Conservation (phyloP, 2,888 invertebrate genomes). For the Leptinotarsa rubiginosa region DNA sequence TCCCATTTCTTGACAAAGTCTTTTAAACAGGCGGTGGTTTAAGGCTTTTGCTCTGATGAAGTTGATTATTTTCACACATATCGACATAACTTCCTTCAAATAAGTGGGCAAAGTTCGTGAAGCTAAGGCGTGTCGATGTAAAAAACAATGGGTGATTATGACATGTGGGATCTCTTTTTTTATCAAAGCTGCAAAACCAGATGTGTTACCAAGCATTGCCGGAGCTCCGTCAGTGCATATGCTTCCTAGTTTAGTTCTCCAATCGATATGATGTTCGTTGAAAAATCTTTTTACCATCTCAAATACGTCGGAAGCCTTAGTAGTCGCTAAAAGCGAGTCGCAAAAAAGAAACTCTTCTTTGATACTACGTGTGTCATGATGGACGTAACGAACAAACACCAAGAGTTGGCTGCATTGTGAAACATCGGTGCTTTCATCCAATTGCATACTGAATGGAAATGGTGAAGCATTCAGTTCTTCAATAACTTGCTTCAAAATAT, state of each 20-base stretch:
- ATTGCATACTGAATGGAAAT: not conserved
- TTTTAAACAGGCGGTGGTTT: not conserved
- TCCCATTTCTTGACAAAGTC: constrained; percentile 9
- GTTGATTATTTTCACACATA: constrained; percentile 2
- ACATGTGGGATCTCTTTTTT: constrained; percentile 1
- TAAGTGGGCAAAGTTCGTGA: not conserved
- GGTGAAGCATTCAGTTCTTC: not conserved
- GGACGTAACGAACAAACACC: not conserved
- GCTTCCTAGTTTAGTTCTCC: not conserved
- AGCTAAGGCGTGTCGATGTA: constrained; percentile 16
- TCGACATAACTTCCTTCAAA: not conserved
- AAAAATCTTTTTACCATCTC: not conserved
- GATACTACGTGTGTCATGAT: not conserved
- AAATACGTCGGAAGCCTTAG: not conserved
- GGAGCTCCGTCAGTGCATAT: not conserved
- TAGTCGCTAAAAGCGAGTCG: not conserved
- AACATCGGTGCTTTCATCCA: constrained; percentile 1
- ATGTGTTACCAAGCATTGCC: not conserved
- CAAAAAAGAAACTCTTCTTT: not conserved
- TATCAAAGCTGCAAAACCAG: not conserved
- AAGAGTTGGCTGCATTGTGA: constrained; percentile 1
- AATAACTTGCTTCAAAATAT: not conserved
- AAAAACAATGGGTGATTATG: constrained; percentile 13
- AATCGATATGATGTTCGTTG: not conserved
- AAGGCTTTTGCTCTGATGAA: constrained; percentile 1